Evolutionary conservation across 2,797 vertebrate species (phyloP).

Genomic region (Macropus fuliginosus): DNA sequence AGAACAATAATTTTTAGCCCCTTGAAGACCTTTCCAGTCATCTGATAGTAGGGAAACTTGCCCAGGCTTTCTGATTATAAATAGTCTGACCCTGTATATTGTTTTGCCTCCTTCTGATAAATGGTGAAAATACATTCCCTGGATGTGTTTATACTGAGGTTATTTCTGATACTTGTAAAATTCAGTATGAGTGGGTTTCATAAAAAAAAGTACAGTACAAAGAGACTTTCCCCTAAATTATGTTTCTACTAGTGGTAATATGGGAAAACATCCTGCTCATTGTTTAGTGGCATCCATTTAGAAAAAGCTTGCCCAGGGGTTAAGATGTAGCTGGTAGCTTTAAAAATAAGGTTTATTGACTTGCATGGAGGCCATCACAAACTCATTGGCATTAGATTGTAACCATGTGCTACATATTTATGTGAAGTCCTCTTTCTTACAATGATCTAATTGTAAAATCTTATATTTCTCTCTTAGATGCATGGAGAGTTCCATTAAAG

Average conservation of each 20-base stretch:
- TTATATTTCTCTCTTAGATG: slow-evolving; percentile 80
- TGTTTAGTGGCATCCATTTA: neutral
- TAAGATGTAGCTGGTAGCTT: neutral
- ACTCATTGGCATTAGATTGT: neutral
- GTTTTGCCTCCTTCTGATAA: neutral
- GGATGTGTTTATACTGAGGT: neutral
- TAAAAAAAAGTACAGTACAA: neutral
- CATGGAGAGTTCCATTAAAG: slow-evolving; percentile 94
- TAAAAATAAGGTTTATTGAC: neutral
- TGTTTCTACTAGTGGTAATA: neutral
- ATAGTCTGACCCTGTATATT: neutral
- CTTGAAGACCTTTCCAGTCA: neutral
- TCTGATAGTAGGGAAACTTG: neutral
- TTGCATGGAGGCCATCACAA: neutral
- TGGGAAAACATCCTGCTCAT: neutral
- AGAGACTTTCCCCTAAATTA: neutral
- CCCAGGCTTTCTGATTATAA: neutral
- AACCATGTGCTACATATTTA: neutral
- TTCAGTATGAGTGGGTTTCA: neutral
- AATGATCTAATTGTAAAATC: neutral
- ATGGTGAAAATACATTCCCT: neutral
- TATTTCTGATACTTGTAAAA: neutral
- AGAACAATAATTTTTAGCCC: neutral
- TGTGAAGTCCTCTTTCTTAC: neutral
- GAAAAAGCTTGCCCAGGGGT: neutral